phyloP scores from a whole-genome alignment of 2,888 invertebrate genomes.

The Allophyes oxyacanthae region DNA sequence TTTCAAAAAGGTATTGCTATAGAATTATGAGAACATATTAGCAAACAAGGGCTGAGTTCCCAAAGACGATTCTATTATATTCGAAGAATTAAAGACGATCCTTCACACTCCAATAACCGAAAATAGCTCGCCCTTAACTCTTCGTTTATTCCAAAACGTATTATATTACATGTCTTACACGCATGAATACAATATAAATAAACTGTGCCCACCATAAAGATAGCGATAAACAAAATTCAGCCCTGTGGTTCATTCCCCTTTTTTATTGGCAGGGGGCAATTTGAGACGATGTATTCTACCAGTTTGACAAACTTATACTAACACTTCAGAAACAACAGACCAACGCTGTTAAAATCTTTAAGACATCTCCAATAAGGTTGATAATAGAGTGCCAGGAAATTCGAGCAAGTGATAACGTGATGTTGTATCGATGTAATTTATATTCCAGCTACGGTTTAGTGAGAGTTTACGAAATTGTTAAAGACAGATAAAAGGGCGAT shows the following conservation, averaged over 20 bases:
- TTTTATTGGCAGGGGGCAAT: conserved; percentile 88
- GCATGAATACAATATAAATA: conserved; percentile 85
- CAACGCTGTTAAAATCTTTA: conserved; percentile 46
- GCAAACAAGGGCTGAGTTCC: conserved; percentile 9
- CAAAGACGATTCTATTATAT: conserved; percentile 32
- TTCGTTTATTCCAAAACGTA: conserved; percentile 78
- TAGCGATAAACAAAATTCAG: conserved; percentile 88
- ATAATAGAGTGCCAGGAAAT: conserved; percentile 37
- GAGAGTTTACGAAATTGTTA: conserved; percentile 88
- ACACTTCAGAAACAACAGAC: conserved; percentile 37
- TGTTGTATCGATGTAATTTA: conserved; percentile 79
- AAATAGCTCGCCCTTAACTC: conserved; percentile 74
- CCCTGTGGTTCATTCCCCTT: conserved; percentile 83
- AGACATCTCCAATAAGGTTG: conserved; percentile 44
- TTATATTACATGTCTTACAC: conserved; percentile 84
- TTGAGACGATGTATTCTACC: conserved; percentile 86
- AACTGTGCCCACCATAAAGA: conserved; percentile 86
- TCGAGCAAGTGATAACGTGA: conserved; percentile 52
- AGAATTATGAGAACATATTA: conserved; percentile 9
- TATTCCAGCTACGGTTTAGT: conserved; percentile 86
- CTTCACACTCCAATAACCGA: conserved; percentile 55
- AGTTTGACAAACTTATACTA: conserved; percentile 65
- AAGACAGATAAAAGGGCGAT: conserved; percentile 88
- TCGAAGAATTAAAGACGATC: conserved; percentile 36
- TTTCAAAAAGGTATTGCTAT: conserved; percentile 4